Conservation (phyloP, 2,888 invertebrate species). For the Kryphioiulus occultus region DNA sequence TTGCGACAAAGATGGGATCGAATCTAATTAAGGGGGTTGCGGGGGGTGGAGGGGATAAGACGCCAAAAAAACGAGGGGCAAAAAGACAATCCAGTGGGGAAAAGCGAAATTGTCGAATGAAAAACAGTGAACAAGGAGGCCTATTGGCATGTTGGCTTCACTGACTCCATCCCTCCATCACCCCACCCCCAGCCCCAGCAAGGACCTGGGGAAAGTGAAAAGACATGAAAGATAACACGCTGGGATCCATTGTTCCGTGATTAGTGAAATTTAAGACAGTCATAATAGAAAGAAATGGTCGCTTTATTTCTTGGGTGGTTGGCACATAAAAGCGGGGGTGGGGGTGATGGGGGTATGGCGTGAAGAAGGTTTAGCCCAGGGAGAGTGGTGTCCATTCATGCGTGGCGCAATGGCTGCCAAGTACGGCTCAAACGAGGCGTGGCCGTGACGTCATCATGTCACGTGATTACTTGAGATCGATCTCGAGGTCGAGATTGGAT, state of each 20-base stretch:
- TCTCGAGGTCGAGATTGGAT: no score
- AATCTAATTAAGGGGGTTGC: constrained; percentile 34
- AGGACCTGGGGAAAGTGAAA: background rate
- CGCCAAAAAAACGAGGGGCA: background rate
- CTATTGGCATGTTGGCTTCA: background rate
- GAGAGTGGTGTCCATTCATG: background rate
- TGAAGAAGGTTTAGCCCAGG: background rate
- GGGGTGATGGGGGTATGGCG: background rate
- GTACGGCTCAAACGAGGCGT: no score
- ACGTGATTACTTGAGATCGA: no score
- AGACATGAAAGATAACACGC: background rate
- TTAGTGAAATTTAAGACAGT: background rate
- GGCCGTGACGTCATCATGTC: no score
- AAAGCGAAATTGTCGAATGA: background rate
- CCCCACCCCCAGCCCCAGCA: background rate
- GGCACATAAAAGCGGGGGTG: background rate
- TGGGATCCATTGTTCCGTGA: background rate
- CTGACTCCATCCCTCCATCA: no score
- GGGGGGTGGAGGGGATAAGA: background rate
- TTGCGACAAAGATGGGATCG: constrained; percentile 18
- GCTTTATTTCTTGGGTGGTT: background rate
- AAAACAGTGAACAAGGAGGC: background rate
- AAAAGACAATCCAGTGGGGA: background rate
- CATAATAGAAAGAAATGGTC: background rate
- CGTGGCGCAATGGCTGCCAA: background rate